phyloP scores from a whole-genome alignment of 2,888 invertebrate genomes.

The Orthosia cruda region DNA sequence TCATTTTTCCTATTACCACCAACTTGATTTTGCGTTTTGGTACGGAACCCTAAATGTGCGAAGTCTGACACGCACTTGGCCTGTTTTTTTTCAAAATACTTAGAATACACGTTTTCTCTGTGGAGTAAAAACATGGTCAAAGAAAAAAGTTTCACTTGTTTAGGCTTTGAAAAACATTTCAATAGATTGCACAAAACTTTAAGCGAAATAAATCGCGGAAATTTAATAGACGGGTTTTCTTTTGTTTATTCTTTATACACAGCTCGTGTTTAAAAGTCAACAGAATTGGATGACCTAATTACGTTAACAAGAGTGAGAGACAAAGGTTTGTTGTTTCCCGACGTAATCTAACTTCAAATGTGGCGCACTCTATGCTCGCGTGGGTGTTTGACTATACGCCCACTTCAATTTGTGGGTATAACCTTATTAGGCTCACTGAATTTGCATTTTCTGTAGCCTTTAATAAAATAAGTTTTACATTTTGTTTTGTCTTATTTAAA shows the following conservation, averaged over 20 bases:
- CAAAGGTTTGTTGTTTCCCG: slow-evolving; percentile 38
- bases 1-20: too few relatives aligned
- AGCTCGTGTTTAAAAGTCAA: slow-evolving; percentile 43
- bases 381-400: slow-evolving; percentile 20
- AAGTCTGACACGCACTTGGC: too few relatives aligned
- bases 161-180: slow-evolving; percentile 26
- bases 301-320: slow-evolving; percentile 45
- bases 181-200: slow-evolving; percentile 40
- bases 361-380: slow-evolving; percentile 11
- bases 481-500: slow-evolving; percentile 17
- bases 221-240: slow-evolving; percentile 31
- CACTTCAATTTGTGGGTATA: slow-evolving; percentile 29
- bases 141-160: slow-evolving; percentile 12
- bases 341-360: slow-evolving; percentile 37
- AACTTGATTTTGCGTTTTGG: too few relatives aligned
- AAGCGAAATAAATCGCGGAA: slow-evolving; percentile 27
- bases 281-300: slow-evolving; percentile 52
- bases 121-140: neutral
- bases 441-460: slow-evolving; percentile 36
- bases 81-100: neutral
- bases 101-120: neutral
- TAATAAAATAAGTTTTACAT: slow-evolving; percentile 22
- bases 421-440: slow-evolving; percentile 26
- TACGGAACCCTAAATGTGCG: too few relatives aligned
- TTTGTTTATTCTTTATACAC: slow-evolving; percentile 41